Evolutionary conservation across 37 sponge, comb jelly and placozoan species (phyloP).

Genomic region (Hexactinellida sp.): DNA sequence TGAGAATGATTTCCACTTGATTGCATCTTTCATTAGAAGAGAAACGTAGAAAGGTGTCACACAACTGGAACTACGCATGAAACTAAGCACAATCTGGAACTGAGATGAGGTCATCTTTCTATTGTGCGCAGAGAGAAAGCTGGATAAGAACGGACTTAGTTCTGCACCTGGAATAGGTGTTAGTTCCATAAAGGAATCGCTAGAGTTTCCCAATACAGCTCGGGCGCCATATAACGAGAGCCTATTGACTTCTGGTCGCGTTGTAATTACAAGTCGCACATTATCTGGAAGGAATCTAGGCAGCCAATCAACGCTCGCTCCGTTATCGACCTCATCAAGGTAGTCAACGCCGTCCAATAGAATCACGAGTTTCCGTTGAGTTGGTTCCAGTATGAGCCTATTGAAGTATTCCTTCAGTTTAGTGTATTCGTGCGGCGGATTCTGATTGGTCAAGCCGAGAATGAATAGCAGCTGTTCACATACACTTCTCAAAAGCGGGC

Average conservation of each 20-base stretch:
- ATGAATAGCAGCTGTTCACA: constrained; percentile 37
- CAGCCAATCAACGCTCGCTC: constrained; percentile 42
- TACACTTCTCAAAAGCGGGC: constrained; percentile 29
- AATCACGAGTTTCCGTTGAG: constrained; percentile 19
- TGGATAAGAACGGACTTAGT: neutral
- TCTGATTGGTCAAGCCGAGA: neutral
- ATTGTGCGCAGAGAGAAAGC: neutral
- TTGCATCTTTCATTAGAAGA: neutral
- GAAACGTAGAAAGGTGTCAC: neutral
- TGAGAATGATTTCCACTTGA: constrained; percentile 10
- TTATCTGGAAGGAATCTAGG: constrained; percentile 35
- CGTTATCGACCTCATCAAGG: constrained; percentile 33
- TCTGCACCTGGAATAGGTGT: neutral
- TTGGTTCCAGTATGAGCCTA: constrained; percentile 19
- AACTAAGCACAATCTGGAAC: constrained; percentile 15
- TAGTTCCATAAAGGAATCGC: neutral
- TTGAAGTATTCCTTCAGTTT: constrained; percentile 32
- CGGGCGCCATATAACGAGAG: neutral
- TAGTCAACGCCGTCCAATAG: constrained; percentile 63
- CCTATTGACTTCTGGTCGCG: neutral
- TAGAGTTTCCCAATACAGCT: neutral
- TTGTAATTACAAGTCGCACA: neutral
- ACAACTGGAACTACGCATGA: neutral
- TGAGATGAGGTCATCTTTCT: constrained; percentile 10
- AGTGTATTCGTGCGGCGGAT: constrained; percentile 9